Conservation (phyloP, 2,113 vertebrate species). For the Puma concolor region DNA sequence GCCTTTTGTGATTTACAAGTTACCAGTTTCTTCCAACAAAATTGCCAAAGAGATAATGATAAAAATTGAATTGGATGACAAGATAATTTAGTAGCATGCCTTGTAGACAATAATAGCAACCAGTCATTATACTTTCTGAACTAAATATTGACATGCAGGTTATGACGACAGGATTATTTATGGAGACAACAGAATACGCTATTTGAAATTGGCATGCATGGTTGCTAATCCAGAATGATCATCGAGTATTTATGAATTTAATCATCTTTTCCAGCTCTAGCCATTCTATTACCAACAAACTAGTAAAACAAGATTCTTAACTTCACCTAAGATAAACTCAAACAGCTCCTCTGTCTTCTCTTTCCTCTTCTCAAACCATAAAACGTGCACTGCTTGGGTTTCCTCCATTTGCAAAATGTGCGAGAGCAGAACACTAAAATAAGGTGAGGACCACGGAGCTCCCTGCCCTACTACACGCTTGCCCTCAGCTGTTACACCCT, state of each 20-base stretch:
- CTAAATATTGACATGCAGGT: background rate
- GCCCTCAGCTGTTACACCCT: background rate
- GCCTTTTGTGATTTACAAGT: conserved; percentile 56
- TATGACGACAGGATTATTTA: background rate
- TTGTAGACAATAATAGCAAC: conserved; percentile 48
- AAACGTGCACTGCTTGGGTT: background rate
- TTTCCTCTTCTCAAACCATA: background rate
- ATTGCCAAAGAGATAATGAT: conserved; percentile 36
- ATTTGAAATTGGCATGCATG: background rate
- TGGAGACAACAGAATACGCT: background rate
- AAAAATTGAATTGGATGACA: conserved; percentile 60
- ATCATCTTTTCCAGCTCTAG: background rate
- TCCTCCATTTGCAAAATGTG: background rate
- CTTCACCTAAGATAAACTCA: background rate
- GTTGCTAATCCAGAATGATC: background rate
- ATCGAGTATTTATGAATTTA: conserved; percentile 1
- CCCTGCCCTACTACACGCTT: background rate
- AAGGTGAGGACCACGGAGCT: background rate
- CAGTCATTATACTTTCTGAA: conserved; percentile 15
- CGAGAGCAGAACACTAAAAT: background rate
- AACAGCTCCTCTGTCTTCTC: background rate
- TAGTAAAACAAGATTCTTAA: conserved; percentile 2
- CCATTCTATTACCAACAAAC: background rate
- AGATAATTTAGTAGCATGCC: conserved; percentile 54
- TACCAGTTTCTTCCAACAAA: conserved; percentile 47